phyloP scores from a whole-genome alignment of 2,113 vertebrate species.

The Chiloscyllium plagiosum region DNA sequence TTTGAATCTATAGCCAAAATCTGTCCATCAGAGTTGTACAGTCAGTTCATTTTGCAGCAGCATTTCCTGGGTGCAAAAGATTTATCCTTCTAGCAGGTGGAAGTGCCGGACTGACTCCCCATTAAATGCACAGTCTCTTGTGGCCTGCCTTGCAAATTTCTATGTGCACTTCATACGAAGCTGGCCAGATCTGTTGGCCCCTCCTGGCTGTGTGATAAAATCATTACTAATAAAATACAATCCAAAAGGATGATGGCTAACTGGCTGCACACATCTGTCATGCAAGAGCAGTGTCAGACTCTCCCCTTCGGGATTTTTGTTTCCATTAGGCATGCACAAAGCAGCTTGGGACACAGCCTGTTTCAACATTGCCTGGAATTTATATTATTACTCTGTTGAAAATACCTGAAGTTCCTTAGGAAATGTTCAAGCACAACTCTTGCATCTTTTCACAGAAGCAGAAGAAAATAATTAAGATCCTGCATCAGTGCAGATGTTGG shows the following conservation, averaged over 20 bases:
- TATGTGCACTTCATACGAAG: neutral
- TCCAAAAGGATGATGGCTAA: neutral
- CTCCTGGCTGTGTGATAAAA: neutral
- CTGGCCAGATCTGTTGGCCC: neutral
- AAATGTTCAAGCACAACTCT: neutral
- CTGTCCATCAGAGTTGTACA: neutral
- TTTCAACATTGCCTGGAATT: slow-evolving; percentile 8
- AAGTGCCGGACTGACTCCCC: neutral
- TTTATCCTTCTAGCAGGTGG: neutral
- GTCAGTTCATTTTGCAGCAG: neutral
- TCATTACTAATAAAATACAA: neutral
- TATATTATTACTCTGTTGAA: neutral
- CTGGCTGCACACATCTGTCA: neutral
- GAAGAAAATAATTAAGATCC: neutral
- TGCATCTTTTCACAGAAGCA: neutral
- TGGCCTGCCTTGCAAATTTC: neutral
- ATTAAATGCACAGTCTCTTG: neutral
- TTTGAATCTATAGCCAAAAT: no score
- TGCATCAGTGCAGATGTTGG: neutral
- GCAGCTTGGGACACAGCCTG: neutral
- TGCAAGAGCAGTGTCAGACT: neutral
- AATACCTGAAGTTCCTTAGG: neutral
- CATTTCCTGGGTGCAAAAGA: neutral
- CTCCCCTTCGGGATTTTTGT: neutral
- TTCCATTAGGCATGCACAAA: neutral